Base-by-base conservation (phyloP, 2,888 invertebrate genomes). In the Lucinisca nassula region DNA sequence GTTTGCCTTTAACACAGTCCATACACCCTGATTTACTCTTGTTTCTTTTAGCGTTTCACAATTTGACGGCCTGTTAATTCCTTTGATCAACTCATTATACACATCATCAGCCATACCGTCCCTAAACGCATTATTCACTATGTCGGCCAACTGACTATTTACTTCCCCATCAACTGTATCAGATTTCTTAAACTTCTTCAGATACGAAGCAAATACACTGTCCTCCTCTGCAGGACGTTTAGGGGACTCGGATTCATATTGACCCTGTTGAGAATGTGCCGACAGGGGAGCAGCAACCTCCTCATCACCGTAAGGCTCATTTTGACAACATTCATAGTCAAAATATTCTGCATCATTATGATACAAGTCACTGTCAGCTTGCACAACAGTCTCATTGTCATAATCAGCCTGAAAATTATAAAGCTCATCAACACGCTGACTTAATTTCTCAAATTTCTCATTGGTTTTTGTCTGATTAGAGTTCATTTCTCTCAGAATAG, bases 51-150 rank as follows among this genome's bases (percentile, higher is more conserved):
- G 27, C 8, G 37, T 40, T n/a, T 8, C 24, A 37, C 73, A 73
- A n/a, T 73, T 73, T 4, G 10, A 35, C 4, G 38, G 73, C 10
- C 38, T 4, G n/a, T 37, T 73, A 14, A 73, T 73, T 3, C n/a
- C n/a, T 37, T 73, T 73, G 4, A 38, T 73, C 6, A 73, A 12
- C 12, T 73, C 73, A 37, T 17, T 73, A 24, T 40, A 73, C n/a
- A 40, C 40, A 24, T 73, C 73, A 73, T 73, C 73, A n/a, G 73
- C 24, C 73, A 73, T 73, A 6, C 73, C 73, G 3, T 73, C 73
- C n/a, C 38, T 35, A 21, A 73, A 73, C 37, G 73, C 40, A n/a
- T n/a, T 37, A 37, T 73, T 73, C 4, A 73, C 24, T 3, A 73
- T 40, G 6, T 35, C 38, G 21, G 73, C 73, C 37, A 73, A 38